Evolutionary conservation across 2,113 vertebrate genomes (phyloP), one percentile per base, ranked within the genome.

Genomic region (Neofelis nebulosa): DNA sequence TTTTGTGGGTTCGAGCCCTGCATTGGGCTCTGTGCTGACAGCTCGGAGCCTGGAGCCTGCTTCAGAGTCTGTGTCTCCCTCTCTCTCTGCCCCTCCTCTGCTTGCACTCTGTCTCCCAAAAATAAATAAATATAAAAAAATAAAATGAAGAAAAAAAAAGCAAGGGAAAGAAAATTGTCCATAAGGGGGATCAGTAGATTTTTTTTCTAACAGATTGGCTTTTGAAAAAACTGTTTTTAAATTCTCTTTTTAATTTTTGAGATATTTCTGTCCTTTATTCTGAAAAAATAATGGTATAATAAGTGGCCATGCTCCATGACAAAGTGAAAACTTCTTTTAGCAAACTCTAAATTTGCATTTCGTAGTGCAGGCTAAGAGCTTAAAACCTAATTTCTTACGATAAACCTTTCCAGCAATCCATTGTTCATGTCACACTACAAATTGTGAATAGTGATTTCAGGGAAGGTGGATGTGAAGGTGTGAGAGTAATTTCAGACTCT

Each of bases 331-430:
- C 41, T 57, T 91, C 1, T 50, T 87, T 86, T 69, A 66, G 27
- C 50, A 80, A 89, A 81, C 16, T 45, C 41, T 78, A 69, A 82
- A 95, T 82, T 87, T 25, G 76, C n/a, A 86, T 76, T 95, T 90
- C 29, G 76, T 0, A 55, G 66, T 90, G 27, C 66, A 81, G 48
- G 2, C 10, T n/a, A 25, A 89, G n/a, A 65, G 8, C 36, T 90
- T n/a, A 50, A 68, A 89, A 27, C 21, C 69, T 63, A 94, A 89
- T 81, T 81, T 69, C 61, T 86, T 15, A 36, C 41, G 25, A 12
- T 5, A 71, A 68, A 55, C 2, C n/a, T 78, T 71, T 19, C 52
- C 15, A 41, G 16, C 10, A 68, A 27, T 69, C n/a, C 13, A 45
- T 78, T 93, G 15, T 38, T 94, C 52, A 85, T 41, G n/a, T 83